Conservation (phyloP, 2,888 invertebrate genomes). For the Catocala nupta region DNA sequence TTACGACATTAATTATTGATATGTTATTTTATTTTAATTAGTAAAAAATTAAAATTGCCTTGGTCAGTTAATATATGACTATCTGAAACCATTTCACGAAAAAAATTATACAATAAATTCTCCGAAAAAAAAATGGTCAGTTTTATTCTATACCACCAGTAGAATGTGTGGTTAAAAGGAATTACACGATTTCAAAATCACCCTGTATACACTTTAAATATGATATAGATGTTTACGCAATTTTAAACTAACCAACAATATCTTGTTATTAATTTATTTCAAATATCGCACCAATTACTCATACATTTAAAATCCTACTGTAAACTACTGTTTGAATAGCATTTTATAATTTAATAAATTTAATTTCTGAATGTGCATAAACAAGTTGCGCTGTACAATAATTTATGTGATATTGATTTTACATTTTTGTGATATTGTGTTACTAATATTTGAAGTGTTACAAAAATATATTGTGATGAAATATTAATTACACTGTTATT, state of each 20-base stretch:
- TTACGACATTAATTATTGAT: too few species aligned
- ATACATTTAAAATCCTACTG: background rate
- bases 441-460: constrained; percentile 20
- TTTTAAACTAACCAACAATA: constrained; percentile 17
- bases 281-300: constrained; percentile 1
- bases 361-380: too few species aligned
- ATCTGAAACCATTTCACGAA: too few species aligned
- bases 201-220: too few species aligned
- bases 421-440: constrained; percentile 38
- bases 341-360: background rate
- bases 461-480: constrained; percentile 43
- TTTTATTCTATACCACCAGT: too few species aligned
- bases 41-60: too few species aligned
- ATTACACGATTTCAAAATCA: too few species aligned
- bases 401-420: constrained; percentile 38
- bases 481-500: constrained; percentile 26
- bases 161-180: too few species aligned
- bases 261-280: background rate
- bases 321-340: background rate
- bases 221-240: constrained; percentile 31
- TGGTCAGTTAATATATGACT: too few species aligned
- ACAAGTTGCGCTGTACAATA: background rate
- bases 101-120: too few species aligned
- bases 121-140: too few species aligned
- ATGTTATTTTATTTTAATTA: too few species aligned